Conservation (phyloP, 2,113 vertebrate genomes). For the Halichoeres trimaculatus region DNA sequence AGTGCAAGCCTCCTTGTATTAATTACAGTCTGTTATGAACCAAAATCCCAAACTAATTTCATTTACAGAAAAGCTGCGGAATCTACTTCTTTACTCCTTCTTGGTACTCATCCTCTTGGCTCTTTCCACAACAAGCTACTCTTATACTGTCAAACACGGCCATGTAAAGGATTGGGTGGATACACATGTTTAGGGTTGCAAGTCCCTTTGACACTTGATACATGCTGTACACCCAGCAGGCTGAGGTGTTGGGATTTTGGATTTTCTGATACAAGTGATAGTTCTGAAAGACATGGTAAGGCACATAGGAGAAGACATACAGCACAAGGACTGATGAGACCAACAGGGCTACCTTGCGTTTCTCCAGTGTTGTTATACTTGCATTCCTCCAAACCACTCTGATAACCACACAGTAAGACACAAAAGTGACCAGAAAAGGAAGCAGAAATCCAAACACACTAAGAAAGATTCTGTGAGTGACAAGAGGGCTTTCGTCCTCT, state of each 20-base stretch:
- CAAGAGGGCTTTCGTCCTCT: not conserved
- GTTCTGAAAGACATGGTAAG: slow-evolving; percentile 81
- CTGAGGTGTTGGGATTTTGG: fast-evolving
- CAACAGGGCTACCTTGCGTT: slow-evolving; percentile 80
- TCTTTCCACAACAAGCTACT: slow-evolving; percentile 67
- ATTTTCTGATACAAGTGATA: slow-evolving; percentile 56
- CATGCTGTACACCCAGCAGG: slow-evolving; percentile 19
- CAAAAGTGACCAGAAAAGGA: slow-evolving; percentile 84
- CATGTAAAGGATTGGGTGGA: slow-evolving; percentile 88
- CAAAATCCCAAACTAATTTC: no score
- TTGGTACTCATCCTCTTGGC: slow-evolving; percentile 1
- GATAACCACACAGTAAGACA: slow-evolving; percentile 79
- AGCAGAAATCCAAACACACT: slow-evolving; percentile 78
- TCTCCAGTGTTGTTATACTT: slow-evolving; percentile 70
- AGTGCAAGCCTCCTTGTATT: no score
- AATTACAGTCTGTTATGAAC: no score
- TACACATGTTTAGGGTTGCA: slow-evolving; percentile 86
- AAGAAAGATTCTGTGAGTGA: slow-evolving; percentile 78
- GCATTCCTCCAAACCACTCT: slow-evolving; percentile 76
- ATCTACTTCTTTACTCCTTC: not conserved
- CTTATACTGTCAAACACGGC: slow-evolving; percentile 81
- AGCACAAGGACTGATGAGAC: slow-evolving; percentile 78
- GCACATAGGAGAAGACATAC: slow-evolving; percentile 85
- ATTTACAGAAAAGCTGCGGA: slow-evolving; percentile 4
- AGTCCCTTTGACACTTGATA: slow-evolving; percentile 84